Evolutionary conservation across 2,113 vertebrate species (phyloP), one percentile per base, ranked within the genome.

Genomic region (Dasyurus viverrinus): DNA sequence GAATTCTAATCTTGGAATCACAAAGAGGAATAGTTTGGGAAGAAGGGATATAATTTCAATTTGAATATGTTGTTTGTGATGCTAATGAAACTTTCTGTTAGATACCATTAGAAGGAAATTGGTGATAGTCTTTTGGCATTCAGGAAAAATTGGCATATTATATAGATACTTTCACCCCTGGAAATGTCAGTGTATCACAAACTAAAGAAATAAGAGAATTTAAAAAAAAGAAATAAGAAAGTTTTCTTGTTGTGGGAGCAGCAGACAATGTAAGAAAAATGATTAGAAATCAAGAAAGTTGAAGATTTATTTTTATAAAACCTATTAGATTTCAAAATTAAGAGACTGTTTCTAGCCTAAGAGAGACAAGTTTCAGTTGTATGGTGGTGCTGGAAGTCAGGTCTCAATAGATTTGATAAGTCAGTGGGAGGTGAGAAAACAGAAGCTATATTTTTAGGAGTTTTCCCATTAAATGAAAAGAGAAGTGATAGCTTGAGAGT

Each of bases 351-450:
- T n/a, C 19, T 84, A 84, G 19, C 16, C 36, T 84, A 8, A 84
- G n/a, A 23, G n/a, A 84, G 36, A 84, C 16, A 84, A 84, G n/a
- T 84, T 84, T 68, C 30, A 68, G 60, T 68, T 4, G 3, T 68
- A 36, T 14, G 60, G 60, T 68, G 30, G 60, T 36, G 30, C 12
- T 68, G 30, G 68, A 84, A 84, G 68, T 84, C 68, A 84, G 68
- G 1, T 84, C 68, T 84, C 68, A 84, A 68, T 42, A 84, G 68
- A 84, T 84, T 42, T 84, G 68, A 84, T 84, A n/a, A 76, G n/a
- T 84, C 68, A 84, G 68, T 84, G n/a, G 68, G 68, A 84, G 68
- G 68, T 84, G 68, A 84, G n/a, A 84, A 84, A 84, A 84, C 68
- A 84, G 16, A 76, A 84, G 36, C 60, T 84, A 22, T 84, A n/a